Evolutionary conservation across 1,140 invertebrate genomes (phyloP).

Genomic region (Bilobella aurantiaca): DNA sequence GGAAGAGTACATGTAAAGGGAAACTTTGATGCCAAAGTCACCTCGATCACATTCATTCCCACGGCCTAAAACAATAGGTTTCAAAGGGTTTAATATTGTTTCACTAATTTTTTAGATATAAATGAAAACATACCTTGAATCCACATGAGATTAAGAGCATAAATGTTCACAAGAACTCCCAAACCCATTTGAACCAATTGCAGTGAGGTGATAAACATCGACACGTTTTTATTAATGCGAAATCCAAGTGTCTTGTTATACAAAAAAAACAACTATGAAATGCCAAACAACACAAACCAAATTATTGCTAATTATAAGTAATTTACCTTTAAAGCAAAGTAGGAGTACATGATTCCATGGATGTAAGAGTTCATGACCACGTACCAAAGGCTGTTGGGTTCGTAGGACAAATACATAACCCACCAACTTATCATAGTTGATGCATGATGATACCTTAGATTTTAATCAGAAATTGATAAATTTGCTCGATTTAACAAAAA

Average conservation of each 20-base stretch:
- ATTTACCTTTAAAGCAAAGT: constrained; percentile 44
- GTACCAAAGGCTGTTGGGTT: constrained; percentile 44
- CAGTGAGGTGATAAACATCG: constrained; percentile 45
- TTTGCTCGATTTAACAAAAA: too few relatives aligned
- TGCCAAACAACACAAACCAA: too few relatives aligned
- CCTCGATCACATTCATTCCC: constrained; percentile 46
- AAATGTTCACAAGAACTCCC: constrained; percentile 36
- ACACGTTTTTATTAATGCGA: constrained; percentile 40
- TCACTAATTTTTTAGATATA: too few relatives aligned
- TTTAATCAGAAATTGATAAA: too few relatives aligned
- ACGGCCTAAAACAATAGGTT: neutral
- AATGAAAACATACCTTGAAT: constrained; percentile 10
- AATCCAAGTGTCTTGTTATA: constrained; percentile 30
- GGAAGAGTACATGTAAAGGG: constrained; percentile 29
- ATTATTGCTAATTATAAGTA: too few relatives aligned
- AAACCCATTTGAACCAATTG: constrained; percentile 48
- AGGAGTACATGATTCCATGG: constrained; percentile 43
- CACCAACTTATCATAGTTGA: constrained; percentile 47
- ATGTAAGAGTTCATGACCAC: constrained; percentile 48
- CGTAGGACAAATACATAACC: constrained; percentile 45
- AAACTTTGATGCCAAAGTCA: constrained; percentile 38
- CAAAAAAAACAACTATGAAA: constrained; percentile 29
- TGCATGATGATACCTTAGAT: constrained; percentile 31
- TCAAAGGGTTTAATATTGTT: too few relatives aligned
- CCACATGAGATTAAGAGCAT: constrained; percentile 14